Conservation (phyloP, 2,888 invertebrate genomes). For the Physocephala rufipes region DNA sequence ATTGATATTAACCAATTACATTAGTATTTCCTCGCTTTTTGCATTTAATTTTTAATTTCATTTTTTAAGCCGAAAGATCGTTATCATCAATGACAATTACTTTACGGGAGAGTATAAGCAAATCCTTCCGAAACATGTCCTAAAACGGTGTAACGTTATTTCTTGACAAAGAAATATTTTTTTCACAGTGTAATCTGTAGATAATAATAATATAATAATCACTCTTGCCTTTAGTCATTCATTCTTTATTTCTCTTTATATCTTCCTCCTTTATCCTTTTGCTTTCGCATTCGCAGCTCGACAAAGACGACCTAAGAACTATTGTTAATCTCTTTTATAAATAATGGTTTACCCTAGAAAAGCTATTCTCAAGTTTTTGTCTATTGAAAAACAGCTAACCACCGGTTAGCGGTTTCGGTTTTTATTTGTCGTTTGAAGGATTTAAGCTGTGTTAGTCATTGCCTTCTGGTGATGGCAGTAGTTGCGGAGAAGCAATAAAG, state of each 20-base stretch:
- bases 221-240: neutral
- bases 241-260: neutral
- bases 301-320: too few relatives aligned
- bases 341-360: neutral
- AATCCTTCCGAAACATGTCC: too few relatives aligned
- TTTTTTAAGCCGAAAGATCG: neutral
- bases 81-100: neutral
- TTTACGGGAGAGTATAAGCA: constrained; percentile 24
- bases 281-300: too few relatives aligned
- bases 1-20: neutral
- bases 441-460: too few relatives aligned
- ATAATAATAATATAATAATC: too few relatives aligned
- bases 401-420: constrained; percentile 16
- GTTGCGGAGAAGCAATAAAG: too few relatives aligned
- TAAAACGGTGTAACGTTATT: too few relatives aligned
- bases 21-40: neutral
- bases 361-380: constrained; percentile 26
- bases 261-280: neutral
- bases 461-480: too few relatives aligned
- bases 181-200: neutral
- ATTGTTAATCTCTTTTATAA: neutral
- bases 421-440: neutral
- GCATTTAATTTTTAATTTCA: neutral
- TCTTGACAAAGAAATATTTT: too few relatives aligned
- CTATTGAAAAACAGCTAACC: constrained; percentile 23